Evolutionary conservation across 2,113 vertebrate genomes (phyloP), one percentile per base, ranked within the genome.

Genomic region (Channa maculata): DNA sequence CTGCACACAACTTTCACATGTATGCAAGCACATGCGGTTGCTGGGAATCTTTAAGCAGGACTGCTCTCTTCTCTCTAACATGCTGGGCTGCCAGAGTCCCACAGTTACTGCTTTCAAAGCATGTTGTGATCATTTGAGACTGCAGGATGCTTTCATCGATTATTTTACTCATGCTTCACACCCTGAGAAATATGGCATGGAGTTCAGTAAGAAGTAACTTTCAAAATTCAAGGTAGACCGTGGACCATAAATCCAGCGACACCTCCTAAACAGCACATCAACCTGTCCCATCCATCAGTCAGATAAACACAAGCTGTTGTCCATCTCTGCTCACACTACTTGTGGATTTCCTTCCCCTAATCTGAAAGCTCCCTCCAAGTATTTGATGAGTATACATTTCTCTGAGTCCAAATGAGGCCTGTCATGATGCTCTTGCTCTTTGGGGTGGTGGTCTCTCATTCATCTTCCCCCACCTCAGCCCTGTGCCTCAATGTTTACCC

Each of bases 401-500:
- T 72, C 48, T 7, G 11, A 54, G 71, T 71, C 78, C 74, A 77
- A 87, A 88, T 51, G 57, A 82, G 78, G 87, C 80, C 82, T 69
- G 84, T 88, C 86, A 82, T 77, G 81, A 87, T 77, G 24, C 24
- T 66, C 49, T 54, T 77, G 57, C 77, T 77, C 79, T 66, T 83
- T 52, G 13, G 65, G 73, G 55, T 65, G 71, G 77, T 72, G 76
- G 65, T 71, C 75, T 77, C 69, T 55, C 66, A 89, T 67, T 75
- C 78, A 69, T 74, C 82, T 58, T 15, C 52, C 68, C 60, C 77
- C 39, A 57, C 41, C 57, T 57, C 57, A 33, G 59, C 66, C 15
- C 50, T 69, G 67, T 44, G 55, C 67, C 55, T 86, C 75, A 72
- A 39, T 92, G 89, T 90, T 90, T 90, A 91, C 75, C 76, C 85